phyloP scores from a whole-genome alignment of 2,113 vertebrate species.

The Porphyrio hochstetteri region DNA sequence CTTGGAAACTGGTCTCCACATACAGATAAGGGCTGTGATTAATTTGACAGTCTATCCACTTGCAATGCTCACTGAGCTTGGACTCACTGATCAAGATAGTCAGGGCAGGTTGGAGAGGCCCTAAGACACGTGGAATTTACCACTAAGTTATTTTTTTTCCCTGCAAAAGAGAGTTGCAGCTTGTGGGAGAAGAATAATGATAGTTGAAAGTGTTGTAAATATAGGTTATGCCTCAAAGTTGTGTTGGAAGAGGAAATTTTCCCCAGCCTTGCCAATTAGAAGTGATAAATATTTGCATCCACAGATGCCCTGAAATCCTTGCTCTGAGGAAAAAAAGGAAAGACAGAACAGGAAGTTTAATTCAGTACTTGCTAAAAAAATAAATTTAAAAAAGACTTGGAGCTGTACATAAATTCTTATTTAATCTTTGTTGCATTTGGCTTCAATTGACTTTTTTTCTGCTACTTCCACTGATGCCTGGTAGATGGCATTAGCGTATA shows the following conservation, averaged over 20 bases:
- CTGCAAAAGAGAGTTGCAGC: background rate
- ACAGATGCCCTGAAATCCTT: background rate
- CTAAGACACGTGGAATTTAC: background rate
- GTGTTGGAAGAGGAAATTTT: background rate
- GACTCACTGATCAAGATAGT: background rate
- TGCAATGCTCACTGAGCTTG: background rate
- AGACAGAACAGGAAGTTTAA: background rate
- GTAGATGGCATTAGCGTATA: constrained; percentile 66
- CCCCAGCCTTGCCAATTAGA: background rate
- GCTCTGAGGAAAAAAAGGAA: background rate
- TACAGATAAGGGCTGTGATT: background rate
- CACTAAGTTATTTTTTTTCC: background rate
- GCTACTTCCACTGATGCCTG: constrained; percentile 49
- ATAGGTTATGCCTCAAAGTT: background rate
- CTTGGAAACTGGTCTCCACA: background rate
- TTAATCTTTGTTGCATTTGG: background rate
- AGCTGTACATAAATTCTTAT: background rate
- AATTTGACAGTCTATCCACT: background rate
- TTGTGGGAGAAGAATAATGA: background rate
- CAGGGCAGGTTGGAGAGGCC: background rate
- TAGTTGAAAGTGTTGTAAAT: background rate
- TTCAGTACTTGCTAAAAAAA: background rate
- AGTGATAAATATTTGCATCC: background rate
- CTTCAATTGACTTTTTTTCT: background rate
- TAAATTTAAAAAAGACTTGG: background rate